Base-by-base conservation (phyloP, 2,113 vertebrate species). In the Marcusenius ussheri region DNA sequence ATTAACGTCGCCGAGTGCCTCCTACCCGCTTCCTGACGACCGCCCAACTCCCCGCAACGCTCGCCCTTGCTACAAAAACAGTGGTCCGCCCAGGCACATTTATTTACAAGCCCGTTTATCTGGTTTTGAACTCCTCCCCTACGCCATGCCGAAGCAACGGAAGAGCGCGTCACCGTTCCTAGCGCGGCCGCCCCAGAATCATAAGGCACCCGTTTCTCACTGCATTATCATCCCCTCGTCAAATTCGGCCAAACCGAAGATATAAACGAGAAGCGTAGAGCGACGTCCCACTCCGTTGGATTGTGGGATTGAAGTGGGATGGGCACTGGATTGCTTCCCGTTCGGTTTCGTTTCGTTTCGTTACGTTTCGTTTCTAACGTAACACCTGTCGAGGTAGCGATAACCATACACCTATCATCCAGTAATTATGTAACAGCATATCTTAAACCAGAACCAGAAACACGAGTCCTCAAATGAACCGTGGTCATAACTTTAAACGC, bases 101-200 rank as follows among this genome's bases (percentile, higher is more conserved):
- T 56, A 83, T 89, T 19, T 58, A 62, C 50, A 58, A 80, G 83
- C 89, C 89, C 39, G 89, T 85, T 89, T 89, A 84, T 89, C 89
- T 42, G 27, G 77, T 89, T 62, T 53, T 62, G 51, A 46, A 47
- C 77, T 84, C 49, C 66, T 56, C 89, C 80, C 77, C 80, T 89
- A 89, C 50, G 89, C 89, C 89, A 89, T 89, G 15, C 24, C 42
- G 13, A 53, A 11, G 21, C 21, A 21, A 9, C 24, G 5, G 31
- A 83, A 50, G 13, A 47, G 31, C 17, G 80, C 39, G 19, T 83
- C n/a, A 19, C 21, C 45, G 77, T n/a, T 17, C 83, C n/a, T 66
- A 42, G 31, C 31, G 49, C 35, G 6, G 74, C 21, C 17, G 17
- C 24, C 53, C 6, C 47, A 35, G 27, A 74, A 35, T 74, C 13